phyloP scores from a whole-genome alignment of 2,797 vertebrate species.

The Pantherophis vulpinus region DNA sequence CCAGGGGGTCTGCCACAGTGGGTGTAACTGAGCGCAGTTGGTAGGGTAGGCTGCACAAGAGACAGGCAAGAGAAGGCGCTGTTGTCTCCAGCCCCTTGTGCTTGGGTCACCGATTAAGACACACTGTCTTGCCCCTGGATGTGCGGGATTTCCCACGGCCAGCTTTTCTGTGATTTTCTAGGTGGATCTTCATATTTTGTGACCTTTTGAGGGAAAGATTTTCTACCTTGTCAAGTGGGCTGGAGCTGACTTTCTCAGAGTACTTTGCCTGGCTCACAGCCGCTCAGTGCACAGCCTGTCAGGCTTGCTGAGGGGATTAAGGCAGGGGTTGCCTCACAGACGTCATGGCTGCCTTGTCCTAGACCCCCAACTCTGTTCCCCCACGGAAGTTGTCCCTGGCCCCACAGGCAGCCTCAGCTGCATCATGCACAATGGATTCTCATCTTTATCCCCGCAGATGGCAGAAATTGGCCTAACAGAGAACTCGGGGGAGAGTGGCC shows the following conservation, averaged over 20 bases:
- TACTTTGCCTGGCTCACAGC: neutral
- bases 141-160: neutral
- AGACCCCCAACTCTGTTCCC: neutral
- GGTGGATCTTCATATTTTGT: neutral
- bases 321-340: neutral
- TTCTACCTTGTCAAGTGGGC: neutral
- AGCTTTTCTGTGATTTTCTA: neutral
- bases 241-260: neutral
- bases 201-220: neutral
- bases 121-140: neutral
- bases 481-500: constrained; percentile 80
- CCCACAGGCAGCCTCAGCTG: neutral
- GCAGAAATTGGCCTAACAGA: constrained; percentile 95
- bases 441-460: constrained; percentile 70
- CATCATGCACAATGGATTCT: neutral
- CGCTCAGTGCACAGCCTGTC: neutral
- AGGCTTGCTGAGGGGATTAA: neutral
- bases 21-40: neutral
- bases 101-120: neutral
- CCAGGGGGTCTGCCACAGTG: neutral
- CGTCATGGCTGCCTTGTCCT: neutral
- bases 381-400: neutral
- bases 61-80: neutral
- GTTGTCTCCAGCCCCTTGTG: neutral
- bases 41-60: too few species aligned